Conservation (phyloP, 2,888 invertebrate species). For the Altica lythri region DNA sequence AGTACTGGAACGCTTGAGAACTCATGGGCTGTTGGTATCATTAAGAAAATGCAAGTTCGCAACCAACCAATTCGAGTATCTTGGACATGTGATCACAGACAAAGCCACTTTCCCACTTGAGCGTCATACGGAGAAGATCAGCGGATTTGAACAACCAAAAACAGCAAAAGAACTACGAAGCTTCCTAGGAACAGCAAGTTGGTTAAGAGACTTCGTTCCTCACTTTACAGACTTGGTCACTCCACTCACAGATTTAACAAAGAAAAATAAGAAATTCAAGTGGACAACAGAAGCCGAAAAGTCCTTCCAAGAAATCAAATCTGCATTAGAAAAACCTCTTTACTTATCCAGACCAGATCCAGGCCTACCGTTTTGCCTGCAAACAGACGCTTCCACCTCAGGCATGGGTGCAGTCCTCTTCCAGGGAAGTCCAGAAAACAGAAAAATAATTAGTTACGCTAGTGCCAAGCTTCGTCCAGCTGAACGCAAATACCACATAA, state of each 20-base stretch:
- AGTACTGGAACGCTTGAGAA: no score
- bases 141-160: constrained; percentile 17
- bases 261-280: no score
- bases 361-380: constrained; percentile 31
- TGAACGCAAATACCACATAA: constrained; percentile 24
- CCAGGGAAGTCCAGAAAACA: constrained; percentile 19
- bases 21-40: no score
- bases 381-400: constrained; percentile 37
- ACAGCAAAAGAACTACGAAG: constrained; percentile 27
- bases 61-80: constrained; percentile 18
- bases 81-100: constrained; percentile 27
- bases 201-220: no score
- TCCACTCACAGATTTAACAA: constrained; percentile 36
- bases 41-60: constrained; percentile 33
- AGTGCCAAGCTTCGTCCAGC: constrained; percentile 15
- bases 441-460: constrained; percentile 25
- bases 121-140: no score
- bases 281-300: no score
- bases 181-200: constrained; percentile 39
- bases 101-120: no score
- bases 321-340: constrained; percentile 25
- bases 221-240: constrained; percentile 30
- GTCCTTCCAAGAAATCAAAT: constrained; percentile 30
- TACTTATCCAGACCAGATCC: constrained; percentile 34
- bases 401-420: no score